Base-by-base conservation (phyloP, 2,888 invertebrate genomes). In the Eumacrocentrus americanus region DNA sequence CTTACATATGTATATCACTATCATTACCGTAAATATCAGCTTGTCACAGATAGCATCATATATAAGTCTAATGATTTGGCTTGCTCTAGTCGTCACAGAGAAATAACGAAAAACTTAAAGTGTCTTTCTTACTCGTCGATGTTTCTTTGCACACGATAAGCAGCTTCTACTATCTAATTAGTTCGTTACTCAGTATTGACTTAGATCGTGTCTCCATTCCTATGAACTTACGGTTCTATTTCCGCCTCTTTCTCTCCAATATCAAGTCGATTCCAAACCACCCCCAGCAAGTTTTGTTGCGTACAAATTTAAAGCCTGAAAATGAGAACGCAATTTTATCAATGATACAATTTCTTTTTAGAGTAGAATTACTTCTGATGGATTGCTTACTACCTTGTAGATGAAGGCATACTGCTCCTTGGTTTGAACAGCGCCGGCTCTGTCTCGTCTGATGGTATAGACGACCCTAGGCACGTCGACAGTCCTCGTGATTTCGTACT, bases 361-460 rank as follows among this genome's bases (percentile, higher is more conserved):
- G 20, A 34, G 34, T 7, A 16, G 20, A 40, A 40, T 18, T 29
- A 47, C 48, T 18, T 42, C 9, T 3, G 6, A 25, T 48, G 6
- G 1, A 18, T 50, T 11, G 9, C 35, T 37, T 37, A n/a, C 5
- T 77, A 93, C 95, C 89, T 92, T 91, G 81, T 96, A 95, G 66
- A 96, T 89, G 82, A 95, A 94, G 74, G 89, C 88, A 82, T 96
- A 96, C 83, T 96, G 96, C 74, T 95, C 94, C 74, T 90, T 88
- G 62, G 95, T 95, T 81, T 94, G 90, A 20, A 96, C 92, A 61
- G 94, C 88, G 70, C 94, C 94, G 46, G 94, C 94, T 11, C 96
- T 84, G 76, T 95, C 95, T 72, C 92, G 87, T 67, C 96, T 86
- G 74, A 96, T 86, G 67, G 87, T 87, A 70, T 91, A 91, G 62